These are phyloP conservation scores for Protonibea diacanthus DNA, from an alignment of 2,797 vertebrate genomes.

Conservation along the genomic window DNA sequence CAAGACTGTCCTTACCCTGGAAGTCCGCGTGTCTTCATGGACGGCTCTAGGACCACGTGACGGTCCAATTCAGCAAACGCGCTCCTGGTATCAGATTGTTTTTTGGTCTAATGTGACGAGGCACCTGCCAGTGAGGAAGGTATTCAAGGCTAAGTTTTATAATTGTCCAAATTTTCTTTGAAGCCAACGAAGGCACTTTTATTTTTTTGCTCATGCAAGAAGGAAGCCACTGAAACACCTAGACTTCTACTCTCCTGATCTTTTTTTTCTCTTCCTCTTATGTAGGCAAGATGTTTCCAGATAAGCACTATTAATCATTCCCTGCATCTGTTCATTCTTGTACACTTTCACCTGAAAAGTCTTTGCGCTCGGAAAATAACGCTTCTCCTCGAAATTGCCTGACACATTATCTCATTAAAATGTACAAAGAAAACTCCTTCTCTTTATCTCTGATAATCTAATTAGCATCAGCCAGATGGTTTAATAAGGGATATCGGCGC, in stretches of 20 bases:
- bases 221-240: constrained; percentile 48
- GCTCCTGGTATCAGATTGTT: constrained; percentile 2
- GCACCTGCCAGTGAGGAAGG: neutral
- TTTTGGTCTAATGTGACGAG: constrained; percentile 7
- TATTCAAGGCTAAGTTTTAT: constrained; percentile 8
- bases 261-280: constrained; percentile 70
- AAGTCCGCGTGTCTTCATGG: constrained; percentile 57
- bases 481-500: constrained; percentile 89
- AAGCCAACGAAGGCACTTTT: constrained; percentile 28
- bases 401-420: constrained; percentile 91
- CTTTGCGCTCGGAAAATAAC: constrained; percentile 75
- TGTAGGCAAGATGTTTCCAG: constrained; percentile 83
- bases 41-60: neutral
- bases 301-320: constrained; percentile 86
- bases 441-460: constrained; percentile 92
- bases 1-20: constrained; percentile 61
- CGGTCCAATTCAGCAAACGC: neutral
- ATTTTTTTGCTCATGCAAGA: constrained; percentile 31
- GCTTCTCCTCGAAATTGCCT: constrained; percentile 82
- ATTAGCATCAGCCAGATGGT: constrained; percentile 92
- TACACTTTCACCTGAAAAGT: constrained; percentile 85
- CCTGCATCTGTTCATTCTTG: constrained; percentile 81
- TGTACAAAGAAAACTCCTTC: constrained; percentile 90
- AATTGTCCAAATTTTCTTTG: constrained; percentile 17
- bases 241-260: constrained; percentile 60